Evolutionary conservation across 2,888 invertebrate species (phyloP).

Genomic region (Lottia gigantea): DNA sequence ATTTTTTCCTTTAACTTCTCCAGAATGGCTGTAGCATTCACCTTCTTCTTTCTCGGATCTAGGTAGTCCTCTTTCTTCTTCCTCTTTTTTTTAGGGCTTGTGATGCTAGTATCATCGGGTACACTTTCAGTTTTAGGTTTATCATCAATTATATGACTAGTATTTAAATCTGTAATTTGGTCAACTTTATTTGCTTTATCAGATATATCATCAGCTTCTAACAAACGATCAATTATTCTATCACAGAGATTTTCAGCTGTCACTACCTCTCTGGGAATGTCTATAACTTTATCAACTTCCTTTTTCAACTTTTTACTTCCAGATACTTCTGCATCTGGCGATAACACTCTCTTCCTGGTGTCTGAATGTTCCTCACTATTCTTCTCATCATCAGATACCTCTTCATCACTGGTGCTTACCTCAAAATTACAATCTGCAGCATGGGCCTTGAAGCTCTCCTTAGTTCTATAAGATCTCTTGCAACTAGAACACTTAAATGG

Average conservation of each 20-base stretch:
- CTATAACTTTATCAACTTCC: conserved; percentile 26
- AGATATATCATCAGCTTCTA: background rate
- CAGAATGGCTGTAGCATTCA: background rate
- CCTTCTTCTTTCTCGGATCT: background rate
- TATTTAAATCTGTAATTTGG: background rate
- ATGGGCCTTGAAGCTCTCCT: conserved; percentile 66
- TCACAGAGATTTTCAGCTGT: conserved; percentile 35
- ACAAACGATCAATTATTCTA: conserved; percentile 18
- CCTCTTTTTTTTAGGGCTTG: background rate
- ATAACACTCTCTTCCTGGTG: background rate
- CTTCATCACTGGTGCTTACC: conserved; percentile 67
- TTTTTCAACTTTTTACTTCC: conserved; percentile 14
- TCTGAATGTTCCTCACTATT: conserved; percentile 12
- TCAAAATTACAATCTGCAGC: conserved; percentile 66
- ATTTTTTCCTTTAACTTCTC: background rate
- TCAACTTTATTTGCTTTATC: background rate
- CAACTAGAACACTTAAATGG: conserved; percentile 89
- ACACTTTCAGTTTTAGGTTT: background rate
- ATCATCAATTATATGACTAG: background rate
- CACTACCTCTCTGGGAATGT: conserved; percentile 36
- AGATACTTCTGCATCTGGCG: background rate
- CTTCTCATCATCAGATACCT: conserved; percentile 44
- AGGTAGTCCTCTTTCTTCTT: background rate
- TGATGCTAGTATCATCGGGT: background rate
- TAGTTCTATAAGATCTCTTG: conserved; percentile 74